Percentiles rank a stretch among this genome's conserved stretches.
Evolutionary conservation across 1,140 invertebrate species (phyloP).

Genomic region (Drosophila obscura): DNA sequence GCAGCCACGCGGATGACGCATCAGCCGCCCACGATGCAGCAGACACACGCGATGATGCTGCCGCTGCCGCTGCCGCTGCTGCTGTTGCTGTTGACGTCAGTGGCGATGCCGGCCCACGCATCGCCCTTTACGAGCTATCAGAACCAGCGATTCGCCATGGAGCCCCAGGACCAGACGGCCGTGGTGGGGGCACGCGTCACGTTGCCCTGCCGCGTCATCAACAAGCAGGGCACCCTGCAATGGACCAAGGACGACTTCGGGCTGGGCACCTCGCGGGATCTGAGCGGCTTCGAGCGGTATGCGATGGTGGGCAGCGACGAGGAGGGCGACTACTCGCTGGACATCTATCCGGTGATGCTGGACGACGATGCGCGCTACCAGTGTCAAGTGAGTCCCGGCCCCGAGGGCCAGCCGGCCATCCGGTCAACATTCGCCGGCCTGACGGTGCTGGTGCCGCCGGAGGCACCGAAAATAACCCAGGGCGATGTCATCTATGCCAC

Average conservation of each 20-base stretch:
- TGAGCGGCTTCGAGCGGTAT: constrained; percentile 91
- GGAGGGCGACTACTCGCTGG: constrained; percentile 90
- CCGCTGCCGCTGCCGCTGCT: constrained; percentile 3
- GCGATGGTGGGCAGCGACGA: constrained; percentile 92
- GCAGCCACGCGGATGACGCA: no score
- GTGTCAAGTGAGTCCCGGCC: constrained; percentile 90
- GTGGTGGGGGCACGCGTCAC: constrained; percentile 89
- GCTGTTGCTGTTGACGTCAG: not conserved
- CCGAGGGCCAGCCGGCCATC: constrained; percentile 87
- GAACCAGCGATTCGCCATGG: constrained; percentile 91
- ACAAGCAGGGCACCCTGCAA: constrained; percentile 91
- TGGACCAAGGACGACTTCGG: constrained; percentile 95
- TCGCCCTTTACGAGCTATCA: constrained; percentile 73
- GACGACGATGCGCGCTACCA: constrained; percentile 91
- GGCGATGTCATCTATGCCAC: constrained; percentile 88
- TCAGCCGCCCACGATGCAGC: constrained; percentile 5
- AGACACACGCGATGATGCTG: not conserved
- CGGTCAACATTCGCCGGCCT: constrained; percentile 88
- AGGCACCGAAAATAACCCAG: constrained; percentile 89
- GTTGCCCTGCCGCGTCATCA: constrained; percentile 89
- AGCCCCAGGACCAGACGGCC: constrained; percentile 92
- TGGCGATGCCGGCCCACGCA: constrained; percentile 12
- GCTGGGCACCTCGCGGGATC: constrained; percentile 89
- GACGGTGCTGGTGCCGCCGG: constrained; percentile 90
- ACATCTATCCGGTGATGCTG: constrained; percentile 89